These are phyloP conservation scores for Melozone crissalis DNA, from an alignment of 2,113 vertebrate genomes.

Conservation along the genomic window DNA sequence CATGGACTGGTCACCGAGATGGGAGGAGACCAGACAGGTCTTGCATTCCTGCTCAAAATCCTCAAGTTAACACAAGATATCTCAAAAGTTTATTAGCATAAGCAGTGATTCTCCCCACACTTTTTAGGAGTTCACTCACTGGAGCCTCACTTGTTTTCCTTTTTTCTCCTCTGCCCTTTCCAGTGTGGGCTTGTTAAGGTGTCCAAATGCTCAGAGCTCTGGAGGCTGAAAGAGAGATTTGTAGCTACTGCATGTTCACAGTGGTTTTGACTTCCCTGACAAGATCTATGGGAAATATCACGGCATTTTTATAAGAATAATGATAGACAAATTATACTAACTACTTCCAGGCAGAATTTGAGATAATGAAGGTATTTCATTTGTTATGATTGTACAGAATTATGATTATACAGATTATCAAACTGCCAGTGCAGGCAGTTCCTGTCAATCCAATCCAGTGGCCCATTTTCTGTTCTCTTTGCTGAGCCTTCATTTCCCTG, in stretches of 20 bases:
- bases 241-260: background rate
- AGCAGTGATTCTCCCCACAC: background rate
- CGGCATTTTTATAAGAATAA: background rate
- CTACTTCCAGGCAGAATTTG: background rate
- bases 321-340: background rate
- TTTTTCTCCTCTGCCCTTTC: background rate
- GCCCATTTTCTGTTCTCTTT: background rate
- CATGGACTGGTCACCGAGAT: background rate
- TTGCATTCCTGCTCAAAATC: background rate
- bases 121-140: background rate
- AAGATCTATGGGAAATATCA: background rate
- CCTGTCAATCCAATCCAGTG: background rate
- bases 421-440: background rate
- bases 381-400: background rate
- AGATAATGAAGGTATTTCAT: background rate
- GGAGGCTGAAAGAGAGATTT: background rate
- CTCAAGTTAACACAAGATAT: background rate
- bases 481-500: background rate
- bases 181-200: background rate
- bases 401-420: background rate
- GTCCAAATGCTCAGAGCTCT: background rate
- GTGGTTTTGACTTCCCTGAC: background rate
- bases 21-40: background rate
- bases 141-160: background rate
- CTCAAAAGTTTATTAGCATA: background rate